Conservation (phyloP, 1,140 invertebrate species). For the Ceratosolen fusciceps region DNA sequence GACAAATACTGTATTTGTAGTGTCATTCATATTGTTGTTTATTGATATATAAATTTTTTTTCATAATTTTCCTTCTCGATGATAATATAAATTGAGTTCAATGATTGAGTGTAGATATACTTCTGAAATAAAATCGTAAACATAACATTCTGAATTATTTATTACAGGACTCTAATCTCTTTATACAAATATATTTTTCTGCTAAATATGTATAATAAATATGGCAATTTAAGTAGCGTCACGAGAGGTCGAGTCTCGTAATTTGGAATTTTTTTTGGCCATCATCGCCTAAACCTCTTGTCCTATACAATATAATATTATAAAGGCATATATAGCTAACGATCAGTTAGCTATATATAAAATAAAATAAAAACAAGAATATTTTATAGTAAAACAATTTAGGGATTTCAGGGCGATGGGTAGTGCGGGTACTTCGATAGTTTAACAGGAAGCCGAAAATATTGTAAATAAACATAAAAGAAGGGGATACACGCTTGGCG, state of each 20-base stretch:
- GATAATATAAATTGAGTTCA: not conserved
- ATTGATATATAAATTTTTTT: not conserved
- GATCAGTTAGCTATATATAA: not conserved
- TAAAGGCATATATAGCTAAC: not conserved
- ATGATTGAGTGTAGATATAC: not conserved
- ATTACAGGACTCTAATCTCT: constrained; percentile 12
- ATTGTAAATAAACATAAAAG: not conserved
- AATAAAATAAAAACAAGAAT: not conserved
- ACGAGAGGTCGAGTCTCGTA: not conserved
- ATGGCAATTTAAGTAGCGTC: no score
- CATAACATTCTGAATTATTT: not conserved
- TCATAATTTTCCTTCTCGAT: not conserved
- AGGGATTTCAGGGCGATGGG: not conserved
- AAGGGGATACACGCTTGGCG: constrained; percentile 22
- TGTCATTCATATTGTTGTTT: constrained; percentile 3
- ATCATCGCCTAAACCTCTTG: no score
- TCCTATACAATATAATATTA: not conserved
- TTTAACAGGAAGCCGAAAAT: not conserved
- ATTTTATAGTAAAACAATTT: not conserved
- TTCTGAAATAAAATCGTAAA: constrained; percentile 31
- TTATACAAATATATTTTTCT: not conserved
- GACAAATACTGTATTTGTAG: constrained; percentile 20
- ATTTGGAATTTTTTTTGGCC: not conserved
- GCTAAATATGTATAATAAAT: not conserved
- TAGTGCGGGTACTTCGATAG: not conserved